Evolutionary conservation across 2,888 invertebrate species (phyloP).

Genomic region (Drosophila vallismaia): DNA sequence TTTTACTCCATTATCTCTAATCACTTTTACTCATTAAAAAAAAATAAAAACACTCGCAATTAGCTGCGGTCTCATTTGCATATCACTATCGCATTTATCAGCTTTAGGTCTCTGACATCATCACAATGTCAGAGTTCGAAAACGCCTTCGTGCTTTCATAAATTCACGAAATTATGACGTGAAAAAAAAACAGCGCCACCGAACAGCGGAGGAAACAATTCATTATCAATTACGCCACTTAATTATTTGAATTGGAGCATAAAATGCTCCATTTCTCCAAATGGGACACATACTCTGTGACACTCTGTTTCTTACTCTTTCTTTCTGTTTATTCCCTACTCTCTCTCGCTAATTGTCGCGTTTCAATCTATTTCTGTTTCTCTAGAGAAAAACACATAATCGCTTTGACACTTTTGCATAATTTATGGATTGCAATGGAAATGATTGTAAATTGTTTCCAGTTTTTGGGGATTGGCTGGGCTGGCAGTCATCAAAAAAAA

Average conservation of each 20-base stretch:
- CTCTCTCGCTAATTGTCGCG: conserved; percentile 72
- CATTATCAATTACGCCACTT: conserved; percentile 80
- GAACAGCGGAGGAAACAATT: conserved; percentile 43
- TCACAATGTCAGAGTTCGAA: too few species aligned
- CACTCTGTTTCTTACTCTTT: not conserved
- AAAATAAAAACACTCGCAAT: conserved; percentile 14
- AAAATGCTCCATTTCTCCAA: conserved; percentile 75
- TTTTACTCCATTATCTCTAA: conserved; percentile 21
- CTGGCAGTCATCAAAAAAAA: conserved; percentile 5
- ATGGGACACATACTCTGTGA: conserved; percentile 25
- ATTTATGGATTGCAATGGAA: conserved; percentile 35
- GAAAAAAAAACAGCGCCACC: conserved; percentile 1
- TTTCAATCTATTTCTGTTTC: conserved; percentile 25
- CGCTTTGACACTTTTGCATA: conserved; percentile 34
- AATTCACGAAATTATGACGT: conserved; percentile 53
- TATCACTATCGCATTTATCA: conserved; percentile 10
- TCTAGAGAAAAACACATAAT: conserved; percentile 30
- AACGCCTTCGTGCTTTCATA: conserved; percentile 44
- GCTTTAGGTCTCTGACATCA: too few species aligned
- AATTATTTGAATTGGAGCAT: conserved; percentile 79
- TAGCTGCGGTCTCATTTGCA: conserved; percentile 35
- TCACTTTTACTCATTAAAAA: conserved; percentile 8
- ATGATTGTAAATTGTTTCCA: conserved; percentile 15
- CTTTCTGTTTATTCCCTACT: not conserved
- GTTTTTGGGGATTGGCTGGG: conserved; percentile 39